Conservation (phyloP, 2,888 invertebrate genomes). For the Candidula unifasciata region DNA sequence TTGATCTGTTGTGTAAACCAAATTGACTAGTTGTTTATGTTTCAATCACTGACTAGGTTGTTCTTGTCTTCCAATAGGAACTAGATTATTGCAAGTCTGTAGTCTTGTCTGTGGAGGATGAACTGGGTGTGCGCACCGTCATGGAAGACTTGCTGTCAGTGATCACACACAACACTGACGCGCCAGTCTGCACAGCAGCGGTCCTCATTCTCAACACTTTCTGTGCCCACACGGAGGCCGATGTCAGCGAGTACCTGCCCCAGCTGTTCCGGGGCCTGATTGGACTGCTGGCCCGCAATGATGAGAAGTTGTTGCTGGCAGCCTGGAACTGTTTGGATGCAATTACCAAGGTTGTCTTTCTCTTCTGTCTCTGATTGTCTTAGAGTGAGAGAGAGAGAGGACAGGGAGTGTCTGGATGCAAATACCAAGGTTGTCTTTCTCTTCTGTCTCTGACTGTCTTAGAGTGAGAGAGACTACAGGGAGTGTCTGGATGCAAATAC, state of each 20-base stretch:
- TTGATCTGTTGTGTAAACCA: too few species aligned
- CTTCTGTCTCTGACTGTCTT: too few species aligned
- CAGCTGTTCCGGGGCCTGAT: conserved; percentile 92
- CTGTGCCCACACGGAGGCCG: conserved; percentile 91
- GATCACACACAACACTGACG: conserved; percentile 55
- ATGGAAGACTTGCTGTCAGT: conserved; percentile 91
- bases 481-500: too few species aligned
- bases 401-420: too few species aligned
- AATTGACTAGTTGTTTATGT: too few species aligned
- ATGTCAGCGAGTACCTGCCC: conserved; percentile 91
- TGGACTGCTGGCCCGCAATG: conserved; percentile 88
- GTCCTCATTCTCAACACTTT: conserved; percentile 92
- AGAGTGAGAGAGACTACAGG: too few species aligned
- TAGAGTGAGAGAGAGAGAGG: too few species aligned
- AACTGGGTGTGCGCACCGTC: conserved; percentile 88
- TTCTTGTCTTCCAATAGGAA: conserved; percentile 81
- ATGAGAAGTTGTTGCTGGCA: conserved; percentile 88
- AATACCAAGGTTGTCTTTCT: too few species aligned
- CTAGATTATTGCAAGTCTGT: conserved; percentile 95
- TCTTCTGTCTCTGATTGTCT: too few species aligned
- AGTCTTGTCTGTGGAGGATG: conserved; percentile 90
- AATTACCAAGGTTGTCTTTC: conserved; percentile 84
- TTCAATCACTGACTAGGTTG: too few species aligned
- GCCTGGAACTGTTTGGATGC: conserved; percentile 95
- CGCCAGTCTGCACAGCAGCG: conserved; percentile 86